Percentiles rank a stretch among this genome's conserved stretches.
Evolutionary conservation across 1,140 invertebrate genomes (phyloP).

Genomic region (Pararge aegeria): DNA sequence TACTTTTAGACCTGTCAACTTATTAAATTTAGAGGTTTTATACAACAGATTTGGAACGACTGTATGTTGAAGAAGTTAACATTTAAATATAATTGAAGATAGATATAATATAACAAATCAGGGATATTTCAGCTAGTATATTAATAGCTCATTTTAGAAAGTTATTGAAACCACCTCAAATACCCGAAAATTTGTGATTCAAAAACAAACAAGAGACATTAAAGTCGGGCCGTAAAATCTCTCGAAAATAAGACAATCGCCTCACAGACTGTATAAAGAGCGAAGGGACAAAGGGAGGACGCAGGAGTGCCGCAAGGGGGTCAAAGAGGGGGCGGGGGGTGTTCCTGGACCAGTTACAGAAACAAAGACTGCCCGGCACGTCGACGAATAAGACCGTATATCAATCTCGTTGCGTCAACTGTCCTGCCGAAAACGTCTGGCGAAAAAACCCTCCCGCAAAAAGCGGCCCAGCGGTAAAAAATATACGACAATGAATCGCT

Average conservation of each 20-base stretch:
- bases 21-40: too few species aligned
- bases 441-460: conserved; percentile 66
- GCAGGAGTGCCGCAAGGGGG: conserved; percentile 39
- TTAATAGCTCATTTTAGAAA: conserved; percentile 10
- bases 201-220: conserved; percentile 51
- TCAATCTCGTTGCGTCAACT: conserved; percentile 74
- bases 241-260: conserved; percentile 67
- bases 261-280: conserved; percentile 66
- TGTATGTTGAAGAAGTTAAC: too few species aligned
- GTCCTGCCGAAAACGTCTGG: conserved; percentile 68
- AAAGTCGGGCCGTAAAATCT: conserved; percentile 44
- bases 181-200: conserved; percentile 43
- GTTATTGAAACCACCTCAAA: conserved; percentile 29
- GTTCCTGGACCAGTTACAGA: conserved; percentile 60
- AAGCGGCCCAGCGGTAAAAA: conserved; percentile 45
- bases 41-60: too few species aligned
- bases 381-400: conserved; percentile 73
- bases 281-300: conserved; percentile 52
- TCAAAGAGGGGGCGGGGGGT: conserved; percentile 30
- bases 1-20: too few species aligned
- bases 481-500: conserved; percentile 71
- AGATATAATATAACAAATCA: too few species aligned
- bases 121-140: too few species aligned
- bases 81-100: too few species aligned
- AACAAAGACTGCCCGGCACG: conserved; percentile 73